phyloP scores from a whole-genome alignment of 2,113 vertebrate genomes.

The Jacana jacana region DNA sequence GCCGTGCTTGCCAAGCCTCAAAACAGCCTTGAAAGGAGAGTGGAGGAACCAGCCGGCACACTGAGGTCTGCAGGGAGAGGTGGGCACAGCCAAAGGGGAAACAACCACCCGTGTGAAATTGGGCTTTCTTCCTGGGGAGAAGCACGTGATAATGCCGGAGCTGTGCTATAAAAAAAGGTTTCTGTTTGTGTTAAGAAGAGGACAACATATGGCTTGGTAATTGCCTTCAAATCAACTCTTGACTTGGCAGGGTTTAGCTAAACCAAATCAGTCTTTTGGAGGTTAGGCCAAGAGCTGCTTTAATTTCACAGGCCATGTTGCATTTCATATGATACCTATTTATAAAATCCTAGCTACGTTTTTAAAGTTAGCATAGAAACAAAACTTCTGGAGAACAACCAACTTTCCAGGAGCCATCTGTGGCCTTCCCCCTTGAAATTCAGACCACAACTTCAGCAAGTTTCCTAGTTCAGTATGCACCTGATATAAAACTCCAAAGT shows the following conservation, averaged over 20 bases:
- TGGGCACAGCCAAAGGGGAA: background rate
- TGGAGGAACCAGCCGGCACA: background rate
- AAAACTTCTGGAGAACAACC: constrained; percentile 32
- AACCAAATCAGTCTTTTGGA: constrained; percentile 17
- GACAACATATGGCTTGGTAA: constrained; percentile 35
- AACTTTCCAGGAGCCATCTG: constrained; percentile 15
- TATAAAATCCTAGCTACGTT: constrained; percentile 29
- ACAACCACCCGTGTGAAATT: background rate
- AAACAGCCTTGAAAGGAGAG: background rate
- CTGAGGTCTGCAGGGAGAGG: background rate
- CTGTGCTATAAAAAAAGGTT: background rate
- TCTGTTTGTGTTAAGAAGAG: background rate
- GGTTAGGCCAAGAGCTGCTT: constrained; percentile 30
- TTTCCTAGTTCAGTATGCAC: background rate
- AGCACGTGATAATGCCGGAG: background rate
- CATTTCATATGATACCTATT: constrained; percentile 21
- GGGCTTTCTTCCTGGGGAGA: background rate
- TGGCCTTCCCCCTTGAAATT: background rate
- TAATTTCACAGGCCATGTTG: constrained; percentile 34
- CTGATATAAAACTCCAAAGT: background rate
- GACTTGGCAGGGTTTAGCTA: constrained; percentile 41
- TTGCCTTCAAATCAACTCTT: constrained; percentile 22
- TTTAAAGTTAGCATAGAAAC: constrained; percentile 27
- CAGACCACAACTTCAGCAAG: background rate
- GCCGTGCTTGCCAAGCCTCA: background rate